phyloP scores from a whole-genome alignment of 2,113 vertebrate genomes.

The Parus major region DNA sequence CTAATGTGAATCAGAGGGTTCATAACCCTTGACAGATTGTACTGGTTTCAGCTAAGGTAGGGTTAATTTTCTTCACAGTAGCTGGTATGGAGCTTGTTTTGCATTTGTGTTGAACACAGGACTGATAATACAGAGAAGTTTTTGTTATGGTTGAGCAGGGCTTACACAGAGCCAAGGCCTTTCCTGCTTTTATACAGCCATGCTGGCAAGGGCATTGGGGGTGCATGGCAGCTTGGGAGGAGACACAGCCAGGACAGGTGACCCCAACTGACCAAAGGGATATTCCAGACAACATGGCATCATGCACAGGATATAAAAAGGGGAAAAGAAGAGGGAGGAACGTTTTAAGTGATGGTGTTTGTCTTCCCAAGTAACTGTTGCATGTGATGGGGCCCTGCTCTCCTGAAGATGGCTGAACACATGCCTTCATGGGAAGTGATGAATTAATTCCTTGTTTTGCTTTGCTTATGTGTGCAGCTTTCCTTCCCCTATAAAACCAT shows the following conservation, averaged over 20 bases:
- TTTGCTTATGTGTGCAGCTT: background rate
- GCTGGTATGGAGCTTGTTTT: background rate
- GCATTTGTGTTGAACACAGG: background rate
- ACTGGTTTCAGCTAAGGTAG: background rate
- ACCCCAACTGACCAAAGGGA: background rate
- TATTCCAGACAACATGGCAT: background rate
- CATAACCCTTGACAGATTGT: background rate
- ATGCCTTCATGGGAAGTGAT: background rate
- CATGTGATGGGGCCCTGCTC: background rate
- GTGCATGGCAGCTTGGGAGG: background rate
- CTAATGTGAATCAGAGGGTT: background rate
- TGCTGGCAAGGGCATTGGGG: fast-evolving
- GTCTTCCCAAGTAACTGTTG: background rate
- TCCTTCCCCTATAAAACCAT: background rate
- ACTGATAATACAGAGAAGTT: background rate
- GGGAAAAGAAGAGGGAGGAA: background rate
- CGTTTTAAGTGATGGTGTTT: background rate
- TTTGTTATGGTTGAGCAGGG: background rate
- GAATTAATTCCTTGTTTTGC: background rate
- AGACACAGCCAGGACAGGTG: background rate
- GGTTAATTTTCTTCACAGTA: background rate
- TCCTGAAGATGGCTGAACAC: background rate
- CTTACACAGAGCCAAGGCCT: background rate
- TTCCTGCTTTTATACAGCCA: background rate
- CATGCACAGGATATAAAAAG: background rate